Evolutionary conservation across 2,888 invertebrate genomes (phyloP).

Genomic region (Scaptomyza tumidula): DNA sequence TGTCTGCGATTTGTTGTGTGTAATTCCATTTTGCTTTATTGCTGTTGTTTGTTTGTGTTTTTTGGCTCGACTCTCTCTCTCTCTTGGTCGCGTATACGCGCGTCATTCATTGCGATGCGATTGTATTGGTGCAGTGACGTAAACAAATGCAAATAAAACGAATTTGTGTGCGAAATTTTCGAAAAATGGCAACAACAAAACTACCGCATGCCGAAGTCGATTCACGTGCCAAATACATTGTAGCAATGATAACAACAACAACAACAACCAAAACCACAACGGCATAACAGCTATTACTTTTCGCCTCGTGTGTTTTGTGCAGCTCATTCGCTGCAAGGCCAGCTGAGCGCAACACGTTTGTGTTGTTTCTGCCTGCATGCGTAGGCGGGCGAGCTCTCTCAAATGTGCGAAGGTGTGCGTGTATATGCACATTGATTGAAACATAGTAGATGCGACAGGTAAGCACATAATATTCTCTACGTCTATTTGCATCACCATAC

Average conservation of each 20-base stretch:
- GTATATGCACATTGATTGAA: slow-evolving; percentile 53
- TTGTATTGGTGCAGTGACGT: slow-evolving; percentile 61
- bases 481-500: slow-evolving; percentile 1
- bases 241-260: slow-evolving; percentile 33
- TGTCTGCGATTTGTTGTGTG: slow-evolving; percentile 28
- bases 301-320: slow-evolving; percentile 64
- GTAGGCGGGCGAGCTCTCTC: slow-evolving; percentile 48
- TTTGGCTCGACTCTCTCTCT: slow-evolving; percentile 35
- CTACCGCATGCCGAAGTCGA: slow-evolving; percentile 49
- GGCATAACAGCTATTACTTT: slow-evolving; percentile 41
- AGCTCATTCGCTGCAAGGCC: slow-evolving; percentile 71
- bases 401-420: slow-evolving; percentile 37
- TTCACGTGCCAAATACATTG: slow-evolving; percentile 69
- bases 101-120: slow-evolving; percentile 39
- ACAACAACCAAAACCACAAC: slow-evolving; percentile 18
- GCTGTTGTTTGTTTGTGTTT: slow-evolving; percentile 58
- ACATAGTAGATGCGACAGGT: slow-evolving; percentile 69
- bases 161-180: slow-evolving; percentile 44
- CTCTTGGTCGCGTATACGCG: slow-evolving; percentile 14
- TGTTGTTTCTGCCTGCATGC: slow-evolving; percentile 55
- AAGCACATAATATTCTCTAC: slow-evolving; percentile 39
- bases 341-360: slow-evolving; percentile 76
- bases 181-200: slow-evolving; percentile 53
- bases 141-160: slow-evolving; percentile 65
- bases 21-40: slow-evolving; percentile 40